Conservation (phyloP, 2,113 vertebrate genomes). For the Hemibagrus wyckioides region DNA sequence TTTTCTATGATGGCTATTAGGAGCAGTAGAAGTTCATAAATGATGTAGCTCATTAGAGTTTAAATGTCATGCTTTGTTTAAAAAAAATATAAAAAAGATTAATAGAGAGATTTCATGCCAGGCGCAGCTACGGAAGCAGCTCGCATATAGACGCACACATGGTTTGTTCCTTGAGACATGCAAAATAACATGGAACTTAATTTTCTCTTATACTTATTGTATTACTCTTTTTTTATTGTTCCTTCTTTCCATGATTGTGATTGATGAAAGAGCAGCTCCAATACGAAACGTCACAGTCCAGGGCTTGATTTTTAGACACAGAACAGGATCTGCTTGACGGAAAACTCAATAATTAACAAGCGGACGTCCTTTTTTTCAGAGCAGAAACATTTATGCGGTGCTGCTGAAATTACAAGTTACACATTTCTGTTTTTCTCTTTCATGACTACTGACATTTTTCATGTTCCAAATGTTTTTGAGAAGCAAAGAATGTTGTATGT, state of each 20-base stretch:
- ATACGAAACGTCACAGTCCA: conserved; percentile 23
- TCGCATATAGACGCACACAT: background rate
- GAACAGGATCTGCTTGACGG: conserved; percentile 12
- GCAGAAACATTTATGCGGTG: background rate
- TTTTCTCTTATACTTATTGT: background rate
- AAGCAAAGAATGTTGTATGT: background rate
- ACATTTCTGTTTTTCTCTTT: background rate
- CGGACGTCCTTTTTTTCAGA: background rate
- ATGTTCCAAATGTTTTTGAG: background rate
- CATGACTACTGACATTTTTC: background rate
- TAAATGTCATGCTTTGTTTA: background rate
- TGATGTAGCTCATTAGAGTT: background rate
- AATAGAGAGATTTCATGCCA: background rate
- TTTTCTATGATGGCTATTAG: background rate
- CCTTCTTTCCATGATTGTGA: conserved; percentile 21
- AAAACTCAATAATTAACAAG: background rate
- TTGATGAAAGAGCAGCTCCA: conserved; percentile 23
- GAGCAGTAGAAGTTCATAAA: background rate
- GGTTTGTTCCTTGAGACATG: background rate
- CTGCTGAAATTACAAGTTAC: background rate
- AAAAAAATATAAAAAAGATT: background rate
- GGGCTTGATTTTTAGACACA: conserved; percentile 6
- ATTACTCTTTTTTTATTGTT: background rate
- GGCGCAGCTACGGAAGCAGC: background rate
- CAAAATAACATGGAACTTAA: background rate